A percentile compares a stretch with the other conserved stretches of the same genome.
Conservation (phyloP, 1,140 invertebrate genomes). For the Drosophila tsacasi region DNA sequence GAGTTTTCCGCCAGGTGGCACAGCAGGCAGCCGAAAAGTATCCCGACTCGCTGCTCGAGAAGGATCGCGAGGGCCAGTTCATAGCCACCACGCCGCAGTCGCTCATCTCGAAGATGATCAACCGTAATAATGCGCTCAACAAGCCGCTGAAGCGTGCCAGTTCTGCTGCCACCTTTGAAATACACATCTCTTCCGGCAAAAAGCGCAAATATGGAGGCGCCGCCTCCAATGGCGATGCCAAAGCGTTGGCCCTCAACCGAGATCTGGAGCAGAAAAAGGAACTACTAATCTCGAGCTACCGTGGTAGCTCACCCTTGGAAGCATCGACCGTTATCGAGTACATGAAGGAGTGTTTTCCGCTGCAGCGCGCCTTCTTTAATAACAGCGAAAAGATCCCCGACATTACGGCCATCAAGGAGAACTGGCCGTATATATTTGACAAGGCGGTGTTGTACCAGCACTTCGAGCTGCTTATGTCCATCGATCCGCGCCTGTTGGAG, state of each 20-base stretch:
- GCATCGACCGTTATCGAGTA: conserved; percentile 52
- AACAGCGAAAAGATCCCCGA: conserved; percentile 75
- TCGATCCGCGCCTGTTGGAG: conserved; percentile 64
- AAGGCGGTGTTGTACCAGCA: conserved; percentile 69
- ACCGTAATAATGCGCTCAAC: conserved; percentile 69
- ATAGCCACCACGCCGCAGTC: conserved; percentile 73
- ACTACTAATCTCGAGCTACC: conserved; percentile 59
- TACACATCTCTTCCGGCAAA: conserved; percentile 54
- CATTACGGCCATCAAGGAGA: conserved; percentile 71
- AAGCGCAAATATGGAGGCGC: conserved; percentile 59
- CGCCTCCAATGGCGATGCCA: conserved; percentile 60
- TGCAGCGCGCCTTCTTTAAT: conserved; percentile 72
- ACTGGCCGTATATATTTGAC: conserved; percentile 76
- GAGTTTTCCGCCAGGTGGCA: conserved; percentile 69
- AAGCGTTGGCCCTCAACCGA: conserved; percentile 43
- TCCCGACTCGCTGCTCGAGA: conserved; percentile 67
- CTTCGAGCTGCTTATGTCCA: conserved; percentile 76
- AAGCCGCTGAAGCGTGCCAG: conserved; percentile 65
- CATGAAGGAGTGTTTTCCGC: conserved; percentile 75
- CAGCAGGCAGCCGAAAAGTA: conserved; percentile 74
- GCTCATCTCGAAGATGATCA: conserved; percentile 76
- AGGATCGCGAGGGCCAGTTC: conserved; percentile 73
- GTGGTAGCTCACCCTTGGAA: conserved; percentile 54
- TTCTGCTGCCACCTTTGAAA: conserved; percentile 54
- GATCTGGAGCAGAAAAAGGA: conserved; percentile 71